These are phyloP conservation scores for Trichechus manatus DNA, from an alignment of 2,113 vertebrate genomes.

Conservation along the genomic window DNA sequence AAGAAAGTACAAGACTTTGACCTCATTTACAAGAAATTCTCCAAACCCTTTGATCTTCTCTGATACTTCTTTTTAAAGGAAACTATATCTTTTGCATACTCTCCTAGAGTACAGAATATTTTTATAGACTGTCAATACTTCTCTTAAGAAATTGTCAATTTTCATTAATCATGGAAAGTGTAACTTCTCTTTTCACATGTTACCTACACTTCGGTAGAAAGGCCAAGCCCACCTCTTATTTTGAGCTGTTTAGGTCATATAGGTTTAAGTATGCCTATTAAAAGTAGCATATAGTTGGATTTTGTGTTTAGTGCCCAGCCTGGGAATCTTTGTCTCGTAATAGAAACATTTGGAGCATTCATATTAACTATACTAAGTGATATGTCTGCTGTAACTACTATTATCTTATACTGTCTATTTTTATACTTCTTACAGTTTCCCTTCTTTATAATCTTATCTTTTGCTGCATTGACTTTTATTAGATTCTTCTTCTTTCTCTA, in stretches of 20 bases:
- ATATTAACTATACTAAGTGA: too few relatives aligned
- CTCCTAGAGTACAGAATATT: background rate
- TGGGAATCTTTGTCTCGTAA: too few relatives aligned
- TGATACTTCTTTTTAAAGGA: background rate
- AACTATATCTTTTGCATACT: background rate
- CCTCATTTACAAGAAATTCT: background rate
- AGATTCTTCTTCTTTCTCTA: background rate
- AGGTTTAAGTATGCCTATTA: background rate
- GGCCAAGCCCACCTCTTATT: background rate
- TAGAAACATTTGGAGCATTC: too few relatives aligned
- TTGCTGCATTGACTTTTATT: too few relatives aligned
- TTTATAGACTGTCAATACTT: background rate
- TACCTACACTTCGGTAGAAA: background rate
- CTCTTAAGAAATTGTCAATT: background rate
- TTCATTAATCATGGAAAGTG: background rate
- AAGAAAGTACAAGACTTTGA: background rate
- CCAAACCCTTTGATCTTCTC: background rate
- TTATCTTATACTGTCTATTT: too few relatives aligned
- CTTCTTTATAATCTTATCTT: too few relatives aligned
- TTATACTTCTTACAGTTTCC: too few relatives aligned
- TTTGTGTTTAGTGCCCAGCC: too few relatives aligned
- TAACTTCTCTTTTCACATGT: background rate
- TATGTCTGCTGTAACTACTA: too few relatives aligned
- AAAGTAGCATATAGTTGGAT: too few relatives aligned
- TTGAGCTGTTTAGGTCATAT: background rate